These are phyloP conservation scores for Cheilosia vulpina DNA, from an alignment of 2,888 invertebrate genomes.

Conservation along the genomic window DNA sequence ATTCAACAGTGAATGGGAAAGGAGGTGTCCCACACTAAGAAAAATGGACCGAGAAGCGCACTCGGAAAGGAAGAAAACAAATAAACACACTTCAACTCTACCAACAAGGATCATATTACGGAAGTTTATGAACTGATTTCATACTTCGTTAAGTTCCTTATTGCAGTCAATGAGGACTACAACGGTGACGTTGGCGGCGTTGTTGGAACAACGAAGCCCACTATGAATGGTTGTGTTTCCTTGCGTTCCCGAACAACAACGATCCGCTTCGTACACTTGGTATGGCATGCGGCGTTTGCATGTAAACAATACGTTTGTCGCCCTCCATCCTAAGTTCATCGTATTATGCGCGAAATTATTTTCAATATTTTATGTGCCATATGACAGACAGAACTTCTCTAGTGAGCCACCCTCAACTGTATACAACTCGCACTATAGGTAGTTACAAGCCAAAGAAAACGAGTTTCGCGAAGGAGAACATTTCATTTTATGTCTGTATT, in stretches of 20 bases:
- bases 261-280: conserved; percentile 20
- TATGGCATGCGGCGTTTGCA: background rate
- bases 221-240: conserved; percentile 5
- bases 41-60: conserved; percentile 25
- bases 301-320: conserved; percentile 47
- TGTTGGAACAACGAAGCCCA: conserved; percentile 5
- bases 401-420: background rate
- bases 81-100: conserved; percentile 55
- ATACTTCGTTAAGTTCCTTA: conserved; percentile 73
- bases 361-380: conserved; percentile 60
- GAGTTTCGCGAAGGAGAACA: conserved; percentile 14
- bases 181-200: background rate
- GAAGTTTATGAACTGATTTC: conserved; percentile 75
- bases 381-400: conserved; percentile 42
- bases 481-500: conserved; percentile 61
- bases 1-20: conserved; percentile 42
- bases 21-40: background rate
- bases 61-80: conserved; percentile 39
- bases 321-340: conserved; percentile 38
- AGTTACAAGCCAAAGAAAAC: background rate
- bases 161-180: conserved; percentile 68
- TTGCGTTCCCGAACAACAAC: conserved; percentile 28
- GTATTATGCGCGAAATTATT: conserved; percentile 56
- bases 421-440: background rate
- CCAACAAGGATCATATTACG: conserved; percentile 67